phyloP scores from a whole-genome alignment of 1,140 invertebrate species.

The Dinoponera quadriceps region DNA sequence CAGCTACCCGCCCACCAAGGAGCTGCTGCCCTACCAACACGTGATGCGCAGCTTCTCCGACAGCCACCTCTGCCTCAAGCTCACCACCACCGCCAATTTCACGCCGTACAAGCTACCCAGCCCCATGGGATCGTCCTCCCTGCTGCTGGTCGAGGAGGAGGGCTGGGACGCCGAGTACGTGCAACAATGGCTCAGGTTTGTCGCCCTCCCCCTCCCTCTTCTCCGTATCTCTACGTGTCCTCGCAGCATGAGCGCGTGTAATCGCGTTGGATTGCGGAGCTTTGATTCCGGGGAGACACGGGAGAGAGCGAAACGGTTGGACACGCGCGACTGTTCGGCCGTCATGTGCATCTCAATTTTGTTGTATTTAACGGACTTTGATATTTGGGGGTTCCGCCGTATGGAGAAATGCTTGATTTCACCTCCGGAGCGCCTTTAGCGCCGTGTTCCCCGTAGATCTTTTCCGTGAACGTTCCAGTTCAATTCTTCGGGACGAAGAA shows the following conservation, averaged over 20 bases:
- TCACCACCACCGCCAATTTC: constrained; percentile 85
- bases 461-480: too few relatives aligned
- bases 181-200: constrained; percentile 89
- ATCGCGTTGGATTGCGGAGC: too few relatives aligned
- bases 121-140: constrained; percentile 76
- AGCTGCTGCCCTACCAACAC: constrained; percentile 89
- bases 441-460: too few relatives aligned
- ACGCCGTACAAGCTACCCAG: constrained; percentile 78
- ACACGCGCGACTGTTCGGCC: too few relatives aligned
- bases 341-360: too few relatives aligned
- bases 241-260: neutral
- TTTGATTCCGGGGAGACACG: too few relatives aligned
- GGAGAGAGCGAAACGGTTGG: too few relatives aligned
- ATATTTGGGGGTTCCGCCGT: too few relatives aligned
- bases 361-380: too few relatives aligned
- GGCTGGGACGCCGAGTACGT: constrained; percentile 91
- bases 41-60: constrained; percentile 91
- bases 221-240: neutral
- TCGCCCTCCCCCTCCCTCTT: neutral
- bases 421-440: too few relatives aligned
- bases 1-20: constrained; percentile 89
- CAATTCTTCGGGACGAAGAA: too few relatives aligned
- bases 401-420: too few relatives aligned
- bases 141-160: constrained; percentile 85
- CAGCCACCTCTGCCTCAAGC: constrained; percentile 90